Evolutionary conservation across 92 coral and sea anemone genomes (phyloP).

Genomic region (Zoanthus sociatus): DNA sequence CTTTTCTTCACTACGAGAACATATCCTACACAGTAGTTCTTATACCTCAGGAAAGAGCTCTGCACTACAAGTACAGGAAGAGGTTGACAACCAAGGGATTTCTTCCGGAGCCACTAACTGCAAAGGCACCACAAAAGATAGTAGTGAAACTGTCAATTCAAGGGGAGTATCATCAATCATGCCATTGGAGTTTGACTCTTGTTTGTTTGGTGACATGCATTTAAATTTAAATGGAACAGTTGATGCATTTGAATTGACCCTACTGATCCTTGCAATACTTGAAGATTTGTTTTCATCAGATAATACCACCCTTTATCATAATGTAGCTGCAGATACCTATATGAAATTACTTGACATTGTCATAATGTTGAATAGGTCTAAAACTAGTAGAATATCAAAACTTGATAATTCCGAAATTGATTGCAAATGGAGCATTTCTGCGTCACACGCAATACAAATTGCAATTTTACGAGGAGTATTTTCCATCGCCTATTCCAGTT

Average conservation of each 20-base stretch:
- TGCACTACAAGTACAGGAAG: not conserved
- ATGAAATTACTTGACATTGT: conserved; percentile 77
- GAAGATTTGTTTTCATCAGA: conserved; percentile 79
- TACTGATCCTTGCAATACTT: conserved; percentile 71
- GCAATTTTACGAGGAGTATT: conserved; percentile 63
- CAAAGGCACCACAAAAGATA: not conserved
- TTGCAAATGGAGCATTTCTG: conserved; percentile 69
- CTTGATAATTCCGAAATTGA: conserved; percentile 56
- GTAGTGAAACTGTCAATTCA: not conserved
- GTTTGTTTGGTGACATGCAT: conserved; percentile 24
- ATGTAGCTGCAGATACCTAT: conserved; percentile 58
- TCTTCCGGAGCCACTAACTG: not conserved
- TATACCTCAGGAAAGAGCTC: not conserved
- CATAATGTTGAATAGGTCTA: conserved; percentile 32
- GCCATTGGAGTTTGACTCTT: not conserved
- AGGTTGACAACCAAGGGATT: not conserved
- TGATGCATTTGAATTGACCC: conserved; percentile 65
- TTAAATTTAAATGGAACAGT: conserved; percentile 40
- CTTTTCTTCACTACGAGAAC: conserved; percentile 50
- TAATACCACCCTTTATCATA: conserved; percentile 53
- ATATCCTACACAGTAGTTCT: conserved; percentile 43
- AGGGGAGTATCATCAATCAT: not conserved
- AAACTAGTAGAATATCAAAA: not conserved
- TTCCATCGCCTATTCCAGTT: conserved; percentile 64
- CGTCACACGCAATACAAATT: conserved; percentile 64